Evolutionary conservation across 1,140 invertebrate genomes (phyloP).

Genomic region (Caenorhabditis brenneri): DNA sequence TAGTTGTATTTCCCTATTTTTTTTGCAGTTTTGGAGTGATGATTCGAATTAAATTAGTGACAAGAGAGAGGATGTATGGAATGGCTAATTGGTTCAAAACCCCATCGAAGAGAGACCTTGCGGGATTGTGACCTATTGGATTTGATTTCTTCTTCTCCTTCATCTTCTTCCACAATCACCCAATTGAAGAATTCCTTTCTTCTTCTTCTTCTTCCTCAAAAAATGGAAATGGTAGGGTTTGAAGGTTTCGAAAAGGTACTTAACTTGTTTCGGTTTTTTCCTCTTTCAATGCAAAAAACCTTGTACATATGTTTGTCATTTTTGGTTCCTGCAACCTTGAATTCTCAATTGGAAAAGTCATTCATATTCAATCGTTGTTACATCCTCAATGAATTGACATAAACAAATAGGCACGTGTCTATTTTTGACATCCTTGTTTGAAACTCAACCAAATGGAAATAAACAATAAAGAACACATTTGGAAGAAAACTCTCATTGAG

Average conservation of each 20-base stretch:
- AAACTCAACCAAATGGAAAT: slow-evolving; percentile 30
- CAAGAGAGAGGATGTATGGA: slow-evolving; percentile 26
- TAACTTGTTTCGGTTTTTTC: neutral
- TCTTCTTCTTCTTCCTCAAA: neutral
- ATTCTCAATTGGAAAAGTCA: neutral
- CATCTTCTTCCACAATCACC: slow-evolving; percentile 7
- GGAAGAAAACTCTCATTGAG: neutral
- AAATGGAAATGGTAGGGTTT: neutral
- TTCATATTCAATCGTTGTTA: slow-evolving; percentile 3
- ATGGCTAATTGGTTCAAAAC: slow-evolving; percentile 39
- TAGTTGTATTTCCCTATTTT: slow-evolving; percentile 5
- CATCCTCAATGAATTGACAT: neutral
- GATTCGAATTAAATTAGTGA: slow-evolving; percentile 44
- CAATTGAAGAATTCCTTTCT: neutral
- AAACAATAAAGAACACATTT: neutral
- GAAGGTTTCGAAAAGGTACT: neutral
- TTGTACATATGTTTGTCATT: neutral
- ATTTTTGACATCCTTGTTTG: slow-evolving; percentile 3
- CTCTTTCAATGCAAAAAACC: neutral
- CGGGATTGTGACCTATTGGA: slow-evolving; percentile 15
- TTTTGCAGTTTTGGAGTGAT: slow-evolving; percentile 29
- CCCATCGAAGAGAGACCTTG: slow-evolving; percentile 19
- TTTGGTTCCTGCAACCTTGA: slow-evolving; percentile 9
- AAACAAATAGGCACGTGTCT: neutral
- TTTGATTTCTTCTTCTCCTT: slow-evolving; percentile 15